phyloP scores from a whole-genome alignment of 2,888 invertebrate species.

The Parochlus steinenii region DNA sequence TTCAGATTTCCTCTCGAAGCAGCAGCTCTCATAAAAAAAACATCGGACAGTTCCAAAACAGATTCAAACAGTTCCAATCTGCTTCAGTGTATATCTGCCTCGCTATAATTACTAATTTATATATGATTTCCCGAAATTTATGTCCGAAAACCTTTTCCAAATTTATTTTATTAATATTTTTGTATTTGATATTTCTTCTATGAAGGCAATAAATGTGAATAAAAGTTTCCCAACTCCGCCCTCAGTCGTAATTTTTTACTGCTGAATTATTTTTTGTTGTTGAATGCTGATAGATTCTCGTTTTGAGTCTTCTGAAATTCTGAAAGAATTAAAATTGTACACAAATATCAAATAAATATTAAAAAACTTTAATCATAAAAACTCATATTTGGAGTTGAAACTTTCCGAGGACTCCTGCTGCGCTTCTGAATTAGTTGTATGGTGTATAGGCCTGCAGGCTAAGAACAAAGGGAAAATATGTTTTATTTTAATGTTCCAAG shows the following conservation, averaged over 20 bases:
- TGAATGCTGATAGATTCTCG: slow-evolving; percentile 7
- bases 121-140: too few species aligned
- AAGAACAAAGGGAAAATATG: slow-evolving; percentile 33
- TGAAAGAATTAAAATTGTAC: too few species aligned
- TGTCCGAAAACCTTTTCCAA: too few species aligned
- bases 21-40: too few species aligned
- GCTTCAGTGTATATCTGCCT: slow-evolving; percentile 8
- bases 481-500: too few species aligned
- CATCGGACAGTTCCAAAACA: too few species aligned
- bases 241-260: not conserved
- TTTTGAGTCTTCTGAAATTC: not conserved
- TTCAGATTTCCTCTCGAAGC: slow-evolving; percentile 12
- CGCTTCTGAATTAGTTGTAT: slow-evolving; percentile 43
- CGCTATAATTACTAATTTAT: slow-evolving; percentile 13
- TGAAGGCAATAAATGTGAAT: slow-evolving; percentile 7
- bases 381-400: slow-evolving; percentile 24
- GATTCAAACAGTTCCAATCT: too few species aligned
- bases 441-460: slow-evolving; percentile 54
- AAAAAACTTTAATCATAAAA: slow-evolving; percentile 3
- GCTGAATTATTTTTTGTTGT: slow-evolving; percentile 4
- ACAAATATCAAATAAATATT: too few species aligned
- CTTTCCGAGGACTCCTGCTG: slow-evolving; percentile 52
- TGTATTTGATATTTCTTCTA: not conserved
- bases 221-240: slow-evolving; percentile 11
- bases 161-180: too few species aligned